These are phyloP conservation scores for Hermetia illucens DNA, from an alignment of 1,140 invertebrate genomes.

Conservation along the genomic window DNA sequence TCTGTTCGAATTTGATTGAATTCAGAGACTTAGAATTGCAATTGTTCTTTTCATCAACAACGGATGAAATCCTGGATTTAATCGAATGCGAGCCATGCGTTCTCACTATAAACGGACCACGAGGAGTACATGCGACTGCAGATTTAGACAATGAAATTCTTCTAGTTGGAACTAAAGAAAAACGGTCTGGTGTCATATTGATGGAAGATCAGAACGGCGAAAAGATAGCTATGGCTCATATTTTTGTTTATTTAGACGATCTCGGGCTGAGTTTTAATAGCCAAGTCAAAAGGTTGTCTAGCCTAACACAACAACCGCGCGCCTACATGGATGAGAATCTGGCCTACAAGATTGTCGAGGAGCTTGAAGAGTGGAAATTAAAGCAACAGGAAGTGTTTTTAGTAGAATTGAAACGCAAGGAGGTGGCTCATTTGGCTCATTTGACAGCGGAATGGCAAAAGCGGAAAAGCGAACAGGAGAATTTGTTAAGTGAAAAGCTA, in stretches of 20 bases:
- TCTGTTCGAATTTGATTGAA: not conserved
- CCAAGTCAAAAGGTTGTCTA: not conserved
- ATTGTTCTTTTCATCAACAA: not conserved
- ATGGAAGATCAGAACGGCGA: not conserved
- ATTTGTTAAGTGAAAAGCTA: not conserved
- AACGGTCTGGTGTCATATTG: conserved; percentile 1
- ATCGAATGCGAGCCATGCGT: not conserved
- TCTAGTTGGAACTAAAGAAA: not conserved
- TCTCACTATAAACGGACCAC: not conserved
- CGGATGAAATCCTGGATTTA: not conserved
- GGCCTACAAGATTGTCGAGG: conserved; percentile 4
- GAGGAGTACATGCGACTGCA: not conserved
- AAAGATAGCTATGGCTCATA: conserved; percentile 1
- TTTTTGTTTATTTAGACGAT: conserved; percentile 4
- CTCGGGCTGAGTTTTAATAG: conserved; percentile 3
- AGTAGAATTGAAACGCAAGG: conserved; percentile 3
- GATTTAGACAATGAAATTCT: not conserved
- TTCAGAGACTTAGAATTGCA: not conserved
- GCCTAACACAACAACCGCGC: not conserved
- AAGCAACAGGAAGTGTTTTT: conserved; percentile 3
- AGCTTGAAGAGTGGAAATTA: conserved; percentile 5
- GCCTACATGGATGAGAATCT: conserved; percentile 2
- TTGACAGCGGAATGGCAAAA: not conserved
- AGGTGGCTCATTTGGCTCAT: not conserved
- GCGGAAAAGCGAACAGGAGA: not conserved